Evolutionary conservation across 1,140 invertebrate genomes (phyloP), one percentile per base, ranked within the genome.

Genomic region (Phocides pigmalion): DNA sequence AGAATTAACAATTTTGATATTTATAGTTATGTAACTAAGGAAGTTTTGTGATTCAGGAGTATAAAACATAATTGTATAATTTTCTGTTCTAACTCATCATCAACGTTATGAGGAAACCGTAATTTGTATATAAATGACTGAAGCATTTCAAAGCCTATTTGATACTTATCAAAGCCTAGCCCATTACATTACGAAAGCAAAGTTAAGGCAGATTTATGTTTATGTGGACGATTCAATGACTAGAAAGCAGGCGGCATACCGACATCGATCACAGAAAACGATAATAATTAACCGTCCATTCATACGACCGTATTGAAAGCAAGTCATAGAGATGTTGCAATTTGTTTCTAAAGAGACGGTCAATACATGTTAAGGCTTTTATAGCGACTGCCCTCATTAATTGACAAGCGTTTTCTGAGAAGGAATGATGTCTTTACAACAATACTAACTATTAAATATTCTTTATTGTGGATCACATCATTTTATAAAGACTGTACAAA

Each of bases 281-380:
- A 59, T 28, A 11, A 22, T 22, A 6, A 28, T 28, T 28, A 4
- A 28, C 6, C 1, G 25, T 28, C 9, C 25, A 28, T 28, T 28
- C 25, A 28, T 58, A 58, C 37, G 16, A 32, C 19, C 20, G n/a
- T 58, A 44, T 42, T 35, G n/a, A 35, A 12, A 11, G 2, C 32
- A 8, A 12, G 9, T 8, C 32, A 11, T 22, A 12, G 9, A n/a
- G 28, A 8, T 28, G 25, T 28, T 4, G 25, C 25, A 28, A 28
- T 6, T 28, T 22, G 20, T 8, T 28, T 8, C 25, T 28, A 28
- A 28, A 28, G 5, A 8, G 25, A 28, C 25, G 25, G 25, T 6
- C 6, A 28, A 28, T 28, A 28, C 2, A 28, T n/a, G n/a, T n/a
- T n/a, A n/a, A n/a, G 9, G 25, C 5, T 1, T 28, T 28, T 28